Base-by-base conservation (phyloP, 2,888 invertebrate genomes). In the Leptopilina syphax region DNA sequence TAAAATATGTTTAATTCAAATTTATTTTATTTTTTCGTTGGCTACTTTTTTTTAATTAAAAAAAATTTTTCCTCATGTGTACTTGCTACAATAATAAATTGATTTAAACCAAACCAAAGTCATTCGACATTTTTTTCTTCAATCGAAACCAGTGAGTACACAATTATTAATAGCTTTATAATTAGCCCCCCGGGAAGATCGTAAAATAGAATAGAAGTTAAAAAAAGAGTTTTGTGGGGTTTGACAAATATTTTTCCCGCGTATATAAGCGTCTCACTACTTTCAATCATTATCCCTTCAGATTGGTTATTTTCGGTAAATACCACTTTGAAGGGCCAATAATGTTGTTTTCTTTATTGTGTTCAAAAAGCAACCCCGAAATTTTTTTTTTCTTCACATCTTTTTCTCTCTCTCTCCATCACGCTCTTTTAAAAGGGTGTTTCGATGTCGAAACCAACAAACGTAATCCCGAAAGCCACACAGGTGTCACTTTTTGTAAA, bases 271-370 rank as follows among this genome's bases (percentile, higher is more conserved):
- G 70, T 80, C 82, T 81, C 83, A 81, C 81, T 77, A 83, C 80
- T 80, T 73, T 78, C 67, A 65, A 66, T 86, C 85, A 89, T 90
- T 90, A 90, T 90, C 91, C 91, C 81, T 87, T 88, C 88, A 89
- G 89, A 92, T 91, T 92, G 91, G 89, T 91, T 92, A 91, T 92
- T 92, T 92, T 92, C 90, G 89, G 91, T 92, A 92, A 92, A 92
- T 91, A 91, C 91, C 89, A 86, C 90, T 91, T 90, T 91, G 90
- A 91, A 90, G 91, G 91, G 92, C 91, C 92, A 92, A 92, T 92
- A 91, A 92, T 89, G 89, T 89, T 91, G 91, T 92, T 91, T 89
- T 89, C 87, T 85, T 88, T 80, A 91, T 91, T 91, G 91, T 91
- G 77, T 73, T 80, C 50, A 10, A 50, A 76, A 77, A 80, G 76